Base-by-base conservation (phyloP, 2,797 vertebrate genomes). In the Rachycentron canadum region DNA sequence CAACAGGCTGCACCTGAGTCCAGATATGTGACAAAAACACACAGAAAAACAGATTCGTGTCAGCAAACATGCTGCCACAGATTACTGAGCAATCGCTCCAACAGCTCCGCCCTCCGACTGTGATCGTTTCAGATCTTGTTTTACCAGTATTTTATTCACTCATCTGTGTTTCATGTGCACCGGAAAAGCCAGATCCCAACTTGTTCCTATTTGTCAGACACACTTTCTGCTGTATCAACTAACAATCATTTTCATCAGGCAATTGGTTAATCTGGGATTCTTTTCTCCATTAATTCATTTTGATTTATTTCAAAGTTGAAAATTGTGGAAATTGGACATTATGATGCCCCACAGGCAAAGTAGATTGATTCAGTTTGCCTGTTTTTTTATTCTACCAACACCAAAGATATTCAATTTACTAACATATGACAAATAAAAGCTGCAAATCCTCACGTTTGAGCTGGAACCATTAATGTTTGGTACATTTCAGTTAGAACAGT, bases 101-200 rank as follows among this genome's bases (percentile, higher is more conserved):
- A 10, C 3, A 52, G 4, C 76, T 66, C 58, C 74, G 32, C 83
- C 79, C n/a, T n/a, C 70, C 7, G 13, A n/a, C 58, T 13, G n/a
- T 4, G 62, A 50, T 36, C 70, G 3, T 1, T 4, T 53, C 71
- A 61, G 45, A 30, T 65, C 71, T 19, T 1, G 79, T 86, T 83
- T 53, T 32, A 88, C 84, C 59, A 16, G 86, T 90, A 86, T 14
- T 69, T 58, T 11, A 0, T 32, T 45, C 19, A 4, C 0, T 7
- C 19, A 21, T 40, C 17, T 60, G 49, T 34, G n/a, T n/a, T 7
- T 13, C 8, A 1, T 21, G 23, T 17, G 25, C 66, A 7, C n/a
- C 3, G 25, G 52, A 38, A 67, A 69, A 64, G 26, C 34, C 32
- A 36, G 69, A 17, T 56, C 40, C 45, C 17, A 10, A 32, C 3